Conservation (phyloP, 2,797 vertebrate genomes). For the Pangasius sanitwongsei region DNA sequence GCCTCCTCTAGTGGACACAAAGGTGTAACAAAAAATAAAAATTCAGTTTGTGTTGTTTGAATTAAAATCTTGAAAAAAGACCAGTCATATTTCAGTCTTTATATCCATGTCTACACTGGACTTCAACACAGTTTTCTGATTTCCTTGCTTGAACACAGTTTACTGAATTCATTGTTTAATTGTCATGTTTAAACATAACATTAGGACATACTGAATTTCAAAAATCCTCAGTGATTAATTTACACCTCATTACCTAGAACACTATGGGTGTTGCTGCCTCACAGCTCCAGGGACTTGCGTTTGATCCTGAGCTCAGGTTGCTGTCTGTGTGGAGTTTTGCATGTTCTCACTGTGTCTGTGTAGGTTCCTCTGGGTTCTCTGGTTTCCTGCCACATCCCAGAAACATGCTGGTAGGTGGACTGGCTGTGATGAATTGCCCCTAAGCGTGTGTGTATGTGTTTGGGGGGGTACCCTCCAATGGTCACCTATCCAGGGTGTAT, state of each 20-base stretch:
- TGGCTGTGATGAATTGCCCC: not conserved
- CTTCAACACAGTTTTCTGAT: not conserved
- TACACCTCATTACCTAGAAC: not conserved
- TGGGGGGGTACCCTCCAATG: not conserved
- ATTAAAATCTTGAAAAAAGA: not conserved
- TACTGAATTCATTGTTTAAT: not conserved
- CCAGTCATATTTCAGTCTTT: not conserved
- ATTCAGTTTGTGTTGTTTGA: not conserved
- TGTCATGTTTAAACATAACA: not conserved
- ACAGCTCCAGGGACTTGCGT: not conserved
- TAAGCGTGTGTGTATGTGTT: not conserved
- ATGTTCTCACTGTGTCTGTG: not conserved
- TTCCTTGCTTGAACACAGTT: not conserved
- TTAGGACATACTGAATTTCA: not conserved
- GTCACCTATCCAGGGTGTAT: not conserved
- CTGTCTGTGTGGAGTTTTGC: not conserved
- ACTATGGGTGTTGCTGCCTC: not conserved
- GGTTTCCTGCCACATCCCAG: not conserved
- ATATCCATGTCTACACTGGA: not conserved
- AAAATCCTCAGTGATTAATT: not conserved
- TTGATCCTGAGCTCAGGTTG: not conserved
- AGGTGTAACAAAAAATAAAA: not conserved
- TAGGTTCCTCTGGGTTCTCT: not conserved
- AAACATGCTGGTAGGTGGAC: not conserved
- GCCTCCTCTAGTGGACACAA: slow-evolving; percentile 65